These are phyloP conservation scores for Dendrophyllia cribrosa DNA, from an alignment of 64 coral and sea anemone species.

Conservation along the genomic window DNA sequence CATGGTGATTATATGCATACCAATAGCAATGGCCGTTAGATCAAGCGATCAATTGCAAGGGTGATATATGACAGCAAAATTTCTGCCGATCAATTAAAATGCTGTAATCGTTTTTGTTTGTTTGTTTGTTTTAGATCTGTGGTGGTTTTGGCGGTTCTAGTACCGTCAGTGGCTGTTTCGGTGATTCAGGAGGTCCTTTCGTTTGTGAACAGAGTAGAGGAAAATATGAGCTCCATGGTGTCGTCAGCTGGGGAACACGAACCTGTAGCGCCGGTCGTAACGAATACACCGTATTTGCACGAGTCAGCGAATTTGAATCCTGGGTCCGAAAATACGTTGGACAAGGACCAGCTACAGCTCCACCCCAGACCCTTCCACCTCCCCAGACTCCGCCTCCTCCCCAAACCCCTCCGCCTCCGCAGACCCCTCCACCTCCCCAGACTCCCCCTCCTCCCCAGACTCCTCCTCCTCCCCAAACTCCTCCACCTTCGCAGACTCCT, in stretches of 20 bases:
- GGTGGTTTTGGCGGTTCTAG: constrained; percentile 59
- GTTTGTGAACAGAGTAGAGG: constrained; percentile 22
- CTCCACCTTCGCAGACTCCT: not conserved
- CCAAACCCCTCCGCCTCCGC: not conserved
- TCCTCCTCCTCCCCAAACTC: constrained; percentile 10
- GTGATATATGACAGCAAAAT: no score
- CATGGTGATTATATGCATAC: no score
- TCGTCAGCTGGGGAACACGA: constrained; percentile 68
- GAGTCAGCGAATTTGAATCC: constrained; percentile 58
- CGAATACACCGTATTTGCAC: constrained; percentile 67
- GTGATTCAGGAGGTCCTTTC: constrained; percentile 71
- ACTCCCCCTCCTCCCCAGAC: constrained; percentile 28
- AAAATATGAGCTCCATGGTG: constrained; percentile 41
- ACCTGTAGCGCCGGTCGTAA: constrained; percentile 64
- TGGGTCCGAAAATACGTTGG: constrained; percentile 64
- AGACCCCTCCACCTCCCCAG: not conserved
- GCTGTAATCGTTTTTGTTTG: no score
- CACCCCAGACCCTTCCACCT: constrained; percentile 28
- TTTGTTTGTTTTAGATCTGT: constrained; percentile 21
- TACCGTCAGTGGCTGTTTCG: constrained; percentile 65
- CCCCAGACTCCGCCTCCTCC: constrained; percentile 21
- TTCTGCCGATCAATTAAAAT: no score
- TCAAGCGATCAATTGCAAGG: no score
- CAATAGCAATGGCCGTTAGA: no score
- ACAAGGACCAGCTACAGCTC: not conserved